Percentiles rank a stretch among this genome's conserved stretches.
phyloP scores from a whole-genome alignment of 2,797 vertebrate genomes.

The Gallinago stenura region DNA sequence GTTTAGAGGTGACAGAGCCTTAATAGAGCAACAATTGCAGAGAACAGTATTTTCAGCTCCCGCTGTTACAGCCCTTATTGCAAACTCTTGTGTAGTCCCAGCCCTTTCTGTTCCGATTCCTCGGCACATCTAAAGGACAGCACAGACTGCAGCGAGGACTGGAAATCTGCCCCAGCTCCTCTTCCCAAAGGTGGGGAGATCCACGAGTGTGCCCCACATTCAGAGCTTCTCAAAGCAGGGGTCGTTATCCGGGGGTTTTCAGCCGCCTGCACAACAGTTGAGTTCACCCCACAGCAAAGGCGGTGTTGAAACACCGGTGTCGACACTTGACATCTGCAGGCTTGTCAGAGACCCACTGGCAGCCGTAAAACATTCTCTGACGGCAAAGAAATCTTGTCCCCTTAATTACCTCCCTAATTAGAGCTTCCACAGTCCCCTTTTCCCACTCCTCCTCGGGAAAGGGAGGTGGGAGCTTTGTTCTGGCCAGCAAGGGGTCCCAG shows the following conservation, averaged over 20 bases:
- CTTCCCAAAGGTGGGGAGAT: background rate
- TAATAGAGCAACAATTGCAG: background rate
- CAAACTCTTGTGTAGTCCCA: background rate
- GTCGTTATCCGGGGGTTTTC: background rate
- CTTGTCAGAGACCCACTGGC: background rate
- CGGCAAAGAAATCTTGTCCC: background rate
- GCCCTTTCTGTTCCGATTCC: background rate
- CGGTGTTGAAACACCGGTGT: background rate
- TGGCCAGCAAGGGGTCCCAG: background rate
- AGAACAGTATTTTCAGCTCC: background rate
- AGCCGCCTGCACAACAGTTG: background rate
- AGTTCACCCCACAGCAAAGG: background rate
- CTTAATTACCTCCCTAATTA: constrained; percentile 64
- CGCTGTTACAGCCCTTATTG: background rate
- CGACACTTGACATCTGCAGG: background rate
- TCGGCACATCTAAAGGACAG: background rate
- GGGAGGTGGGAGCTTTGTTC: background rate
- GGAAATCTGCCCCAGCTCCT: background rate
- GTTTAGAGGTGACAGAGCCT: background rate
- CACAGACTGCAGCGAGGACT: background rate
- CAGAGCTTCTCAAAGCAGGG: background rate
- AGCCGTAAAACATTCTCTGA: background rate
- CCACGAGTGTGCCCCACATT: background rate
- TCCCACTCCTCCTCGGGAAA: background rate
- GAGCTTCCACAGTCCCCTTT: background rate